These are phyloP conservation scores for Portunus trituberculatus DNA, from an alignment of 1,140 invertebrate genomes.

Conservation along the genomic window DNA sequence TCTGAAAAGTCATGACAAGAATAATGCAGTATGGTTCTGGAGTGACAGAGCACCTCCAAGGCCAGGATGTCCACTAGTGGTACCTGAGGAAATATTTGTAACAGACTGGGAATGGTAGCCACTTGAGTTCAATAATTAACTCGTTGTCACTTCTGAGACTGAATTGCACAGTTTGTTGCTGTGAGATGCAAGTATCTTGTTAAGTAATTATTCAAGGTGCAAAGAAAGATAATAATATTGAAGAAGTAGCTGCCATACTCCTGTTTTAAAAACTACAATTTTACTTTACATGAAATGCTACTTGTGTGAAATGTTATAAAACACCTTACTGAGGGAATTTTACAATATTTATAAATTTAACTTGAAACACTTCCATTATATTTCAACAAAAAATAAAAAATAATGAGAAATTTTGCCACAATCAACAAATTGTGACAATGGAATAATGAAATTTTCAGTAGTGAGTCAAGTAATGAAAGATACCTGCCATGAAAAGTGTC, in stretches of 20 bases:
- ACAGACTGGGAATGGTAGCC: conserved; percentile 42
- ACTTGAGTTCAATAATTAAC: not conserved
- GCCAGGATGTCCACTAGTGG: conserved; percentile 26
- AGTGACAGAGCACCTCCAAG: conserved; percentile 37
- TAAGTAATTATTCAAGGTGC: not conserved
- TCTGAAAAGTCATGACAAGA: conserved; percentile 68
- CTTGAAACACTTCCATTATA: not conserved
- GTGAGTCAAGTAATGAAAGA: not conserved
- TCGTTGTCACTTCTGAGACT: not conserved
- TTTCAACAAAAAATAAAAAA: not conserved
- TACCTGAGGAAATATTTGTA: conserved; percentile 54
- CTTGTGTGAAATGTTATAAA: not conserved
- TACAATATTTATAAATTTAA: not conserved
- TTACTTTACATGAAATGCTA: not conserved
- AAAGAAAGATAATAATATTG: not conserved
- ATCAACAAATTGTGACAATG: not conserved
- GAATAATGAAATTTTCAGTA: not conserved
- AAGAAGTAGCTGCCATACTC: conserved; percentile 20
- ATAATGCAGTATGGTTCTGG: conserved; percentile 11
- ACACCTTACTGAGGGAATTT: not conserved
- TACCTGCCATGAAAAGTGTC: not conserved
- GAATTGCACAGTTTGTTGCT: not conserved
- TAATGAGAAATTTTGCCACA: no score
- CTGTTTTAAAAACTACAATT: not conserved
- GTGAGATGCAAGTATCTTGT: not conserved